Conservation (phyloP, 2,113 vertebrate species). For the Xiphophorus hellerii region DNA sequence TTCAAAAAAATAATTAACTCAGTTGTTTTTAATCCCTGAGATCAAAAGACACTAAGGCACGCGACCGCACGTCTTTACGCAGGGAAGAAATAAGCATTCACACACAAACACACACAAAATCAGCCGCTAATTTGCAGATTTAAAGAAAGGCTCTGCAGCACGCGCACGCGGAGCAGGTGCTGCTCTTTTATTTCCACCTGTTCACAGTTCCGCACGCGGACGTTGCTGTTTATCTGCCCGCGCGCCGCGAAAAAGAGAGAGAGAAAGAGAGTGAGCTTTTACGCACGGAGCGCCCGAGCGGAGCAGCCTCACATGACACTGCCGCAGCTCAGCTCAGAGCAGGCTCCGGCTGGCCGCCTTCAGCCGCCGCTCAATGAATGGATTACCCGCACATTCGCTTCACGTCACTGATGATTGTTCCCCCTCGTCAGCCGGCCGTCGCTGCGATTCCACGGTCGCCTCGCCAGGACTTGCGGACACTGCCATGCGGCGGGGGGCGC, state of each 20-base stretch:
- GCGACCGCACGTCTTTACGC: neutral
- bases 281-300: neutral
- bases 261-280: neutral
- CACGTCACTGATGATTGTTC: slow-evolving; percentile 6
- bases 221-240: slow-evolving; percentile 21
- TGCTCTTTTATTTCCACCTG: slow-evolving; percentile 57
- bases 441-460: neutral
- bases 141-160: neutral
- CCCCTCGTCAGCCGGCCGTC: neutral
- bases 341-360: slow-evolving; percentile 10
- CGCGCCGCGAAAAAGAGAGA: neutral
- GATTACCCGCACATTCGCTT: slow-evolving; percentile 36
- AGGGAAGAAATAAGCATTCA: neutral
- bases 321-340: slow-evolving; percentile 12
- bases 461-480: neutral
- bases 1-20: neutral
- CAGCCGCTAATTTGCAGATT: neutral
- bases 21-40: neutral
- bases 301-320: slow-evolving; percentile 23
- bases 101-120: neutral
- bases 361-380: slow-evolving; percentile 49
- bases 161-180: neutral
- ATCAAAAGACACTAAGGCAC: neutral
- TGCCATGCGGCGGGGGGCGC: slow-evolving; percentile 24
- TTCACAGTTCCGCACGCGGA: slow-evolving; percentile 27